phyloP scores from a whole-genome alignment of 2,888 invertebrate genomes.

The Drosophila neotestacea region DNA sequence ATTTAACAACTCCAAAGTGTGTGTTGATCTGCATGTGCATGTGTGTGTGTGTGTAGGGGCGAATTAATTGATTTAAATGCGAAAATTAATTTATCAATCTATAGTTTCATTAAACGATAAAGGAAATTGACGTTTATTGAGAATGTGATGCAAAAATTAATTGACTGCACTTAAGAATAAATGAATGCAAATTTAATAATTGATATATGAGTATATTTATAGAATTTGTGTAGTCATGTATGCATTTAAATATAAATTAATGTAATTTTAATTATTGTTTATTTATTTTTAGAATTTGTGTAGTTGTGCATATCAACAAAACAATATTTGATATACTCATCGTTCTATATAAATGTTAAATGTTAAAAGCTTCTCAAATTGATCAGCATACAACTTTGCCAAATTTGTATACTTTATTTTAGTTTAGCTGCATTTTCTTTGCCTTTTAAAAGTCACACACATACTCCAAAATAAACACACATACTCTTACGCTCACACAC shows the following conservation, averaged over 20 bases:
- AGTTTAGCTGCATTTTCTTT: not conserved
- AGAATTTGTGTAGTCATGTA: not conserved
- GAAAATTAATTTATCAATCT: conserved; percentile 6
- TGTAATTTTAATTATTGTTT: too few relatives aligned
- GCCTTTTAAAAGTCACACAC: conserved; percentile 5
- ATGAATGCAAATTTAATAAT: not conserved
- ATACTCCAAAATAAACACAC: not conserved
- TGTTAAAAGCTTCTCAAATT: not conserved
- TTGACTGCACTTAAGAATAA: not conserved
- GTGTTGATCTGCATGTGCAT: not conserved
- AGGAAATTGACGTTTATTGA: not conserved
- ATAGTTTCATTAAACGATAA: conserved; percentile 1
- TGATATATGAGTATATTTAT: not conserved
- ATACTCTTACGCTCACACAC: not conserved
- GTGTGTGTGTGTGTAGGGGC: not conserved
- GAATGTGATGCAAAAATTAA: not conserved
- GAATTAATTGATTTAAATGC: conserved; percentile 15
- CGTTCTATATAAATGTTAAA: too few relatives aligned
- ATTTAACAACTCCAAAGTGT: conserved; percentile 2
- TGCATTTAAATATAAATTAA: too few relatives aligned
- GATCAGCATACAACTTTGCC: not conserved
- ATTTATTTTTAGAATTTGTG: too few relatives aligned
- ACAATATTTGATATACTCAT: too few relatives aligned
- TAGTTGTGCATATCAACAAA: too few relatives aligned
- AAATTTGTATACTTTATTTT: conserved; percentile 3